phyloP scores from a whole-genome alignment of 2,888 invertebrate genomes.

The Andrena bicolor region DNA sequence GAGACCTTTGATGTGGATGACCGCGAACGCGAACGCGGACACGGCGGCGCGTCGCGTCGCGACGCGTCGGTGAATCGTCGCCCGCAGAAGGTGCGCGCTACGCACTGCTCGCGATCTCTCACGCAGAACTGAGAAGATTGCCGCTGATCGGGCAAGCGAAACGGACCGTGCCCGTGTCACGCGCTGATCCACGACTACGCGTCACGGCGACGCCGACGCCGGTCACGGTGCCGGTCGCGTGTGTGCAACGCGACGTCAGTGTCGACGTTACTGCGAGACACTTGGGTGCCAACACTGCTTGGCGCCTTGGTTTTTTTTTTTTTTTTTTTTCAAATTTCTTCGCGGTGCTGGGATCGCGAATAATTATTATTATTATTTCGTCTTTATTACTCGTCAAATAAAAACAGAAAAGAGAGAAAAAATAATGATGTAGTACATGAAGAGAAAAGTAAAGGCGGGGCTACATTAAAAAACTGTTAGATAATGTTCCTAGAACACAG shows the following conservation, averaged over 20 bases:
- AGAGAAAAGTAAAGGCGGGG: too few species aligned
- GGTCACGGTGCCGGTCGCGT: background rate
- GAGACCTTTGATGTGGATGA: slow-evolving; percentile 18
- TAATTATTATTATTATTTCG: too few species aligned
- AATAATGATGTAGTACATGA: too few species aligned
- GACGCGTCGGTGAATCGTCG: slow-evolving; percentile 1
- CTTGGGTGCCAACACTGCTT: background rate
- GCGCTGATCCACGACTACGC: background rate
- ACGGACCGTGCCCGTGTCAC: slow-evolving; percentile 34
- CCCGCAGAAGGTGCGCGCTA: background rate
- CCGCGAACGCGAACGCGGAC: slow-evolving; percentile 25
- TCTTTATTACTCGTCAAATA: too few species aligned
- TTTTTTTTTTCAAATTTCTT: too few species aligned
- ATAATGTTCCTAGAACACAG: too few species aligned
- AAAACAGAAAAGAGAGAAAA: too few species aligned
- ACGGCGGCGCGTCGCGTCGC: slow-evolving; percentile 26
- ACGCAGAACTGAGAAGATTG: slow-evolving; percentile 51
- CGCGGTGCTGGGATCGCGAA: too few species aligned
- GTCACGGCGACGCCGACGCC: slow-evolving; percentile 1
- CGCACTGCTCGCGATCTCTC: slow-evolving; percentile 41
- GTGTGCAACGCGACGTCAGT: background rate
- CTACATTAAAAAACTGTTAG: too few species aligned
- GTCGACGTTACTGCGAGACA: background rate
- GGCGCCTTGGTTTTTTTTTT: too few species aligned
- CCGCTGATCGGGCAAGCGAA: background rate